Conservation (phyloP, 2,797 vertebrate genomes). For the Catostomus latipinnis region DNA sequence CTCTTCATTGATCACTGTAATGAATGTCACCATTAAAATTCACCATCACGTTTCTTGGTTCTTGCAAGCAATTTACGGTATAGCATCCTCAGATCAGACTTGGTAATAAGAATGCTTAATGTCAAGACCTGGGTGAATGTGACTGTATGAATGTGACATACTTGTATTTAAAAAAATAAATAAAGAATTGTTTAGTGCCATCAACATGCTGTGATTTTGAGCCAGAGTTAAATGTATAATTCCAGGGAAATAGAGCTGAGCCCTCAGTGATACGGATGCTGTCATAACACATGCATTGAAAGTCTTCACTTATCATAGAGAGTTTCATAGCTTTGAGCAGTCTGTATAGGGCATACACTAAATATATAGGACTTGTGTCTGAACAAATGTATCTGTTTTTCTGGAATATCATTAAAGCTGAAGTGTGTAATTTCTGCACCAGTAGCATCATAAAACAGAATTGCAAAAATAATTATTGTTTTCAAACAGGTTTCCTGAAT, state of each 20-base stretch:
- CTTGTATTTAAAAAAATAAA: background rate
- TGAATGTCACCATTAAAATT: constrained; percentile 70
- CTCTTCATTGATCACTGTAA: constrained; percentile 59
- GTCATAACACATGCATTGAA: constrained; percentile 10
- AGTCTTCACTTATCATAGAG: constrained; percentile 2
- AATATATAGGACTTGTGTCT: background rate
- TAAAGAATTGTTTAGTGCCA: background rate
- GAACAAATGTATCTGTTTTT: too few species aligned
- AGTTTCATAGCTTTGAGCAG: background rate
- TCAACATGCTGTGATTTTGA: background rate
- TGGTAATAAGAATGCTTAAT: constrained; percentile 57
- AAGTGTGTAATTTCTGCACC: too few species aligned
- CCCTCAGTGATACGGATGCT: background rate
- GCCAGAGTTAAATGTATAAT: constrained; percentile 7
- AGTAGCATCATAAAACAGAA: too few species aligned
- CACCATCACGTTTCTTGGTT: constrained; percentile 66
- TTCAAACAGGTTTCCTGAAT: too few species aligned
- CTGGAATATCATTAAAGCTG: too few species aligned
- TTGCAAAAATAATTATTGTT: too few species aligned
- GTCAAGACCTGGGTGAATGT: constrained; percentile 12
- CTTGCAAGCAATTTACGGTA: constrained; percentile 68
- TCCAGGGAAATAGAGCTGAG: constrained; percentile 1
- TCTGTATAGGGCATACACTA: background rate
- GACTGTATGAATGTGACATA: background rate
- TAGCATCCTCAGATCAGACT: constrained; percentile 61